Conservation (phyloP, 2,113 vertebrate species). For the Malurus elegans region DNA sequence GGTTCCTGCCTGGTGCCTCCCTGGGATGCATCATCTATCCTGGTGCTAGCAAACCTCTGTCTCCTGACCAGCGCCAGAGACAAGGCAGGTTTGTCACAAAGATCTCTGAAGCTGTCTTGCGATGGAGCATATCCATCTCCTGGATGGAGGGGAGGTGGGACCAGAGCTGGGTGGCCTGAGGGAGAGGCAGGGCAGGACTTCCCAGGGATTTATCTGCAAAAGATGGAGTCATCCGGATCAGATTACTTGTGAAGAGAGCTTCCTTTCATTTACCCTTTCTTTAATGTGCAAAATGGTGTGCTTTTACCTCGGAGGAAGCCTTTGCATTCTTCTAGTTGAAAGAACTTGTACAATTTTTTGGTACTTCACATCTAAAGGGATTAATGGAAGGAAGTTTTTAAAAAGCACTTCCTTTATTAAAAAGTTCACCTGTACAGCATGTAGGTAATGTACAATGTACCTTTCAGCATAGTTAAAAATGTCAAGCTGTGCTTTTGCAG, state of each 20-base stretch:
- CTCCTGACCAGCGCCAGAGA: not conserved
- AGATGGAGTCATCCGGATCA: rapidly evolving
- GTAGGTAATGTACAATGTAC: not conserved
- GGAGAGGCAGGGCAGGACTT: not conserved
- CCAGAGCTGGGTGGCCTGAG: not conserved
- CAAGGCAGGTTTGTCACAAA: not conserved
- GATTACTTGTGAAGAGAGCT: not conserved
- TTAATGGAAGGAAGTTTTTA: not conserved
- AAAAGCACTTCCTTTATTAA: not conserved
- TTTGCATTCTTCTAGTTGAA: not conserved
- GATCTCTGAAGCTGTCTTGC: not conserved
- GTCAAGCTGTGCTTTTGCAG: not conserved
- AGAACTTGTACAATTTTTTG: not conserved
- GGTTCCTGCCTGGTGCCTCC: not conserved
- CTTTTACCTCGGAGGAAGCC: not conserved
- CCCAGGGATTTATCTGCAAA: not conserved
- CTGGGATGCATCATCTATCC: not conserved
- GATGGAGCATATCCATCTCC: not conserved
- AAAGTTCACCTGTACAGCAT: not conserved
- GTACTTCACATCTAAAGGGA: not conserved
- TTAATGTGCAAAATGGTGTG: not conserved
- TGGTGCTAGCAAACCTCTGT: not conserved
- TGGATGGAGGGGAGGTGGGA: not conserved
- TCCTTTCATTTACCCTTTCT: not conserved
- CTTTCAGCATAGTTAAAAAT: not conserved